A percentile compares a stretch with the other conserved stretches of the same genome.
These are phyloP conservation scores for Paramormyrops hopkinsi DNA, from an alignment of 2,797 vertebrate species.

Conservation along the genomic window DNA sequence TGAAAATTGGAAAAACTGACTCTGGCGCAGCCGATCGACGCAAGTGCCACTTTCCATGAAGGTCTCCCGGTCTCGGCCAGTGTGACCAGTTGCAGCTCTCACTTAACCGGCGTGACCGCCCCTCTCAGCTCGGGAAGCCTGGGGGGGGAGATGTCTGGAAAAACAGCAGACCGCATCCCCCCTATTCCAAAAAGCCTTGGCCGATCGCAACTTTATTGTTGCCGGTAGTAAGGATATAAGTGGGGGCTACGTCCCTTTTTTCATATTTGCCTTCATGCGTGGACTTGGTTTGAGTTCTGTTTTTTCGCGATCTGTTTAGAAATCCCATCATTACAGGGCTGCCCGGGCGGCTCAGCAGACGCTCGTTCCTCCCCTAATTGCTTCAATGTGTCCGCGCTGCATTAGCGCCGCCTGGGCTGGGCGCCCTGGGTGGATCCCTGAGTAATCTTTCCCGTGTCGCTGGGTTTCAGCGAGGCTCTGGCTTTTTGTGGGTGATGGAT, in stretches of 20 bases:
- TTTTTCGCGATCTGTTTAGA: not conserved
- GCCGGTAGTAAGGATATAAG: not conserved
- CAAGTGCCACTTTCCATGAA: not conserved
- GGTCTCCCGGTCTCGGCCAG: not conserved
- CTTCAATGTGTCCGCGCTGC: not conserved
- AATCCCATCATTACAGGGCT: conserved; percentile 11
- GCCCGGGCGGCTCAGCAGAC: not conserved
- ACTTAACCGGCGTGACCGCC: not conserved
- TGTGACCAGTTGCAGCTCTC: not conserved
- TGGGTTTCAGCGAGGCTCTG: not conserved
- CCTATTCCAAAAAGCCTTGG: not conserved
- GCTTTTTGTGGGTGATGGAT: not conserved
- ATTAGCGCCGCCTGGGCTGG: not conserved
- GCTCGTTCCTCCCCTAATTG: not conserved
- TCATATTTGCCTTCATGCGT: not conserved
- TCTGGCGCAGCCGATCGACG: not conserved
- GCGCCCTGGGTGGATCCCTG: not conserved
- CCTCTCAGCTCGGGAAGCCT: not conserved
- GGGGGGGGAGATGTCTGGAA: not conserved
- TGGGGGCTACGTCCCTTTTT: not conserved
- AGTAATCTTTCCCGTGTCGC: conserved; percentile 10
- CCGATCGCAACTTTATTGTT: not conserved
- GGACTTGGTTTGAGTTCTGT: not conserved
- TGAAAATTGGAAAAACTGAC: not conserved
- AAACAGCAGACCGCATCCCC: not conserved